Conservation (phyloP, 2,888 invertebrate genomes). For the Pterobdella sp. region DNA sequence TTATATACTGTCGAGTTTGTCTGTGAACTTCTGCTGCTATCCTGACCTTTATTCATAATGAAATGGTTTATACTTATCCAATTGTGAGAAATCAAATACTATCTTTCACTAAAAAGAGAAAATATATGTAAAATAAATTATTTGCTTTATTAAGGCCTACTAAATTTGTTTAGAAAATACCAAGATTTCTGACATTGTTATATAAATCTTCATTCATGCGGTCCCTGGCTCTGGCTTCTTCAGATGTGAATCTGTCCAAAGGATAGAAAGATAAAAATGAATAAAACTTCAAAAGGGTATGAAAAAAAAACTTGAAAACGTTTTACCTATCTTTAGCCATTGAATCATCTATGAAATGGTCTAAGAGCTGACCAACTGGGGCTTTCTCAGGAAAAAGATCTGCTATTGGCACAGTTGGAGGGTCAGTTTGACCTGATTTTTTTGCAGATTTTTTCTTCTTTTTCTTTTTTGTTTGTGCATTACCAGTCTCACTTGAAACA, state of each 20-base stretch:
- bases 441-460: slow-evolving; percentile 26
- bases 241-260: slow-evolving; percentile 65
- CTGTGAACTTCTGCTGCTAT: slow-evolving; percentile 96
- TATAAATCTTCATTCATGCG: slow-evolving; percentile 83
- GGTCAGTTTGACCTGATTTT: slow-evolving; percentile 43
- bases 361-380: slow-evolving; percentile 81
- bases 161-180: neutral
- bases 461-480: slow-evolving; percentile 33
- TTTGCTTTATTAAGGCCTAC: neutral
- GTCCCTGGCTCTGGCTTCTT: slow-evolving; percentile 75
- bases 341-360: slow-evolving; percentile 70
- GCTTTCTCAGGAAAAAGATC: slow-evolving; percentile 69
- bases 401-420: slow-evolving; percentile 76
- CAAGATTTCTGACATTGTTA: slow-evolving; percentile 56
- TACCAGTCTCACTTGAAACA: no score
- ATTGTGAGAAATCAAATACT: no score
- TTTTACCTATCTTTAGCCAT: slow-evolving; percentile 29
- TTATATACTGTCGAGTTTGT: slow-evolving; percentile 81
- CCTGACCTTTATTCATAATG: slow-evolving; percentile 60
- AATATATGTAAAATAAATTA: neutral
- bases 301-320: neutral
- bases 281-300: slow-evolving; percentile 47
- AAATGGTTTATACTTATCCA: no score
- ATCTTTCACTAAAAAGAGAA: no score
- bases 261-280: no score